These are phyloP conservation scores for Galeruca laticollis DNA, from an alignment of 2,888 invertebrate genomes.

Conservation along the genomic window DNA sequence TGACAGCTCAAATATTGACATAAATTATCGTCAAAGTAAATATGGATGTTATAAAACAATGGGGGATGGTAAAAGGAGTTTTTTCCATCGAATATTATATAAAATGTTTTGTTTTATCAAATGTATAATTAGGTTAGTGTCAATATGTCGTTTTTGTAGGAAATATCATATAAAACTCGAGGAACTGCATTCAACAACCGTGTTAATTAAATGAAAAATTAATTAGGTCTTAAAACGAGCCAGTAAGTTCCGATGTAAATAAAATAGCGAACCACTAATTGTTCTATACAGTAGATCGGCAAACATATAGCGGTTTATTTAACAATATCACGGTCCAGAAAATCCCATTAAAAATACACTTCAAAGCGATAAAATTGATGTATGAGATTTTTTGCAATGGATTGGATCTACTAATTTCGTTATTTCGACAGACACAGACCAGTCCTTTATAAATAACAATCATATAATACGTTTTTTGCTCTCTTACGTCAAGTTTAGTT, in stretches of 20 bases:
- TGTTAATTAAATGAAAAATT: constrained; percentile 46
- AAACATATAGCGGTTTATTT: constrained; percentile 49
- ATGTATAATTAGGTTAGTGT: neutral
- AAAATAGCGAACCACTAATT: constrained; percentile 26
- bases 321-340: constrained; percentile 51
- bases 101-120: too few species aligned
- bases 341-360: constrained; percentile 43
- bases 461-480: too few species aligned
- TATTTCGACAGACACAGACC: too few species aligned
- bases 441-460: too few species aligned
- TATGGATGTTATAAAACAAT: too few species aligned
- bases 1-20: too few species aligned
- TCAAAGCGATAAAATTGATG: constrained; percentile 13
- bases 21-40: too few species aligned
- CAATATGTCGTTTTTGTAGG: neutral
- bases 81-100: too few species aligned
- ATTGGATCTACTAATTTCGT: neutral
- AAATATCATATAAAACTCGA: constrained; percentile 1
- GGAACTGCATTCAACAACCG: constrained; percentile 39
- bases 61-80: too few species aligned
- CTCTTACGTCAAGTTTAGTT: too few species aligned
- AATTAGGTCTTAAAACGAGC: constrained; percentile 42
- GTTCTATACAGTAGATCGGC: constrained; percentile 42
- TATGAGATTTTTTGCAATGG: constrained; percentile 42
- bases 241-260: constrained; percentile 41